Evolutionary conservation across 2,888 invertebrate species (phyloP).

Genomic region (Anorthoa munda): DNA sequence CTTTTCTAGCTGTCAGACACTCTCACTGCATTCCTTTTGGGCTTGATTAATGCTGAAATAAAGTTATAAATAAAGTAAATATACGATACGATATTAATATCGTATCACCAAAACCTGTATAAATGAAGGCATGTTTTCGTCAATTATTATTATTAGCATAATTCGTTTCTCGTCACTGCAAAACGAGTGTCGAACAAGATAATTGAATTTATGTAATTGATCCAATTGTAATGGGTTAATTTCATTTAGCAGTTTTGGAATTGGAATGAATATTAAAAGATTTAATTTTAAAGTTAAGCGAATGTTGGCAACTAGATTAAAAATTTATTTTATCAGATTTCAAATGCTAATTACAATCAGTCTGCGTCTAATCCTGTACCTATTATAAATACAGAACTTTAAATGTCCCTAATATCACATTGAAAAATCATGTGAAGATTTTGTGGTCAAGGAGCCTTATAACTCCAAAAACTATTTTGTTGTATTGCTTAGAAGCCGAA

Average conservation of each 20-base stretch:
- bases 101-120: background rate
- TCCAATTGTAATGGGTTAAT: constrained; percentile 39
- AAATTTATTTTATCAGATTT: background rate
- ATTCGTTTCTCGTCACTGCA: constrained; percentile 52
- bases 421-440: background rate
- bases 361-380: background rate
- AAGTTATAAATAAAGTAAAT: background rate
- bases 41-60: background rate
- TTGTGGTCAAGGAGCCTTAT: background rate
- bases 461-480: background rate
- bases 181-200: constrained; percentile 39
- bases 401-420: too few species aligned
- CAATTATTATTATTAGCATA: constrained; percentile 42
- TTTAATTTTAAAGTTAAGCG: constrained; percentile 2
- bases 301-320: background rate
- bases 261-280: constrained; percentile 15
- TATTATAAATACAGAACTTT: background rate
- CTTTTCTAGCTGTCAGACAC: background rate
- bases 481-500: too few species aligned
- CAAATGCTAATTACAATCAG: background rate
- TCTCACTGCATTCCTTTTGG: background rate
- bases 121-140: constrained; percentile 24
- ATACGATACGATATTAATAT: background rate
- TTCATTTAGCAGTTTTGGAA: constrained; percentile 20
- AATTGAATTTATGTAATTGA: constrained; percentile 52